These are phyloP conservation scores for Falco cherrug DNA, from an alignment of 2,797 vertebrate species.

Conservation along the genomic window DNA sequence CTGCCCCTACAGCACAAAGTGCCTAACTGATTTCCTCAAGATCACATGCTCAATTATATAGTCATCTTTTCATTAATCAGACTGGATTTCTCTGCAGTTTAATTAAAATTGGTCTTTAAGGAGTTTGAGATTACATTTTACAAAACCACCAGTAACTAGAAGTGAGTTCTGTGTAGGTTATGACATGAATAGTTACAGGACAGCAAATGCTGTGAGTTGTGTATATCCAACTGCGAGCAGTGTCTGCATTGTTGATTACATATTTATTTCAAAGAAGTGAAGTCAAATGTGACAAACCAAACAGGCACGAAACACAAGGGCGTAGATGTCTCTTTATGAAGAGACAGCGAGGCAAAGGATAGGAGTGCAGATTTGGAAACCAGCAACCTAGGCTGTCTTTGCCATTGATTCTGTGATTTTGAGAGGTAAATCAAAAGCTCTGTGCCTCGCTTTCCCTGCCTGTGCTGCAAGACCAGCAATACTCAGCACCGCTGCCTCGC, in stretches of 20 bases:
- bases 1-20: background rate
- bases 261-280: background rate
- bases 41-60: background rate
- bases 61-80: background rate
- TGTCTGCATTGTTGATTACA: background rate
- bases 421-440: background rate
- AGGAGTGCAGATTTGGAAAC: background rate
- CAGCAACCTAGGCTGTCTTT: background rate
- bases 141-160: background rate
- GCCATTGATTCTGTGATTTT: background rate
- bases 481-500: background rate
- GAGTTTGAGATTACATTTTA: background rate
- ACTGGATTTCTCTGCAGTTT: background rate
- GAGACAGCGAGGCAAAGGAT: background rate
- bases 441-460: background rate
- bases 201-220: background rate
- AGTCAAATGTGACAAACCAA: background rate
- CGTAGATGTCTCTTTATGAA: background rate
- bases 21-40: background rate
- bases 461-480: background rate
- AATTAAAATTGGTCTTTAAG: background rate
- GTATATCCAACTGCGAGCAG: background rate
- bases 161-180: background rate
- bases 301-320: background rate
- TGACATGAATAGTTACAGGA: background rate